These are phyloP conservation scores for Sarotherodon lohbergeri DNA, from an alignment of 2,113 vertebrate species.

Conservation along the genomic window DNA sequence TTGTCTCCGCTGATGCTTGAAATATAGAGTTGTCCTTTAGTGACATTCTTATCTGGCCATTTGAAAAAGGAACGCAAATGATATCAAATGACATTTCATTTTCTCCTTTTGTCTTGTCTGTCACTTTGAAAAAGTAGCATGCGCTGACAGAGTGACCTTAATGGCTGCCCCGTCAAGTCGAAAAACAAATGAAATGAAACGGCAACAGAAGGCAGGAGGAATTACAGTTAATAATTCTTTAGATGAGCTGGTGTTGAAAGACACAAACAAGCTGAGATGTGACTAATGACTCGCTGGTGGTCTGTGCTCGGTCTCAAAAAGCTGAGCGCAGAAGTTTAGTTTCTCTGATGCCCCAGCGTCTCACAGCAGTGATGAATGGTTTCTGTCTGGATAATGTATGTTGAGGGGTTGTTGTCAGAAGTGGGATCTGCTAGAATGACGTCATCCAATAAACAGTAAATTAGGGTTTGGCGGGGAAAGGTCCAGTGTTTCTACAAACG, in stretches of 20 bases:
- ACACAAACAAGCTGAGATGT: neutral
- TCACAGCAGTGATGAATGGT: neutral
- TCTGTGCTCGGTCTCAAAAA: neutral
- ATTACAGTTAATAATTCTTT: neutral
- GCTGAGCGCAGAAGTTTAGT: neutral
- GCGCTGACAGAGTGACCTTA: neutral
- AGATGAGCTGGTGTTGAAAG: neutral
- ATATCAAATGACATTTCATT: slow-evolving; percentile 11
- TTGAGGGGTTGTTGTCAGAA: slow-evolving; percentile 10
- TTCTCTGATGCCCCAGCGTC: neutral
- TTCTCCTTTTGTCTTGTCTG: neutral
- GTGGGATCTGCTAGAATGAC: slow-evolving; percentile 37
- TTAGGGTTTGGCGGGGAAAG: slow-evolving; percentile 16
- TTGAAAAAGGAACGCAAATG: slow-evolving; percentile 10
- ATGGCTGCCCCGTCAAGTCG: neutral
- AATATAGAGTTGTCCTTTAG: neutral
- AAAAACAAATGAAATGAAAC: neutral
- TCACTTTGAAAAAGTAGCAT: neutral
- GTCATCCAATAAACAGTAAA: slow-evolving; percentile 49
- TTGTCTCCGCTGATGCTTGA: neutral
- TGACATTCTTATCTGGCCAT: slow-evolving; percentile 4
- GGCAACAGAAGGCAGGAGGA: neutral
- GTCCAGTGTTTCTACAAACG: neutral
- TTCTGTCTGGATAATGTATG: slow-evolving; percentile 2
- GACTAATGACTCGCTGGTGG: neutral